Evolutionary conservation across 2,888 invertebrate genomes (phyloP).

Genomic region (Drosophila emarginata): DNA sequence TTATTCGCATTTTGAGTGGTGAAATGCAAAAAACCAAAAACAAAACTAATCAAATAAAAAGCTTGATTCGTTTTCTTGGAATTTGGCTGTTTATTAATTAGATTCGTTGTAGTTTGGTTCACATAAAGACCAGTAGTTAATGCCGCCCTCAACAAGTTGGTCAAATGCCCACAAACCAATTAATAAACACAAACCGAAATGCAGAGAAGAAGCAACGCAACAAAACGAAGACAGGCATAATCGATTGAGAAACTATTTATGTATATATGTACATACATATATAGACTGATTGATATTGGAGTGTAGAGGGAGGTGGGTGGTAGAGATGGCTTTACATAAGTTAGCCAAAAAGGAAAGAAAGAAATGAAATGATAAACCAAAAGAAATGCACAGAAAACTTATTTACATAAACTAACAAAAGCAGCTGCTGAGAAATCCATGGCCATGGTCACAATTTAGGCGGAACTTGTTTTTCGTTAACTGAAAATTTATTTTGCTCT

Average conservation of each 20-base stretch:
- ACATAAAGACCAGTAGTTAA: conserved; percentile 24
- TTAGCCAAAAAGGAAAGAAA: conserved; percentile 28
- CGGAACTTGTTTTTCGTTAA: conserved; percentile 64
- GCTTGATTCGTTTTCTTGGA: conserved; percentile 1
- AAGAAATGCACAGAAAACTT: conserved; percentile 25
- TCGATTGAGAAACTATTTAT: conserved; percentile 47
- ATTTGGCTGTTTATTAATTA: not conserved
- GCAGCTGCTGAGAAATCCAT: conserved; percentile 67
- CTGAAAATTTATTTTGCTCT: conserved; percentile 3
- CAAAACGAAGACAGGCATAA: conserved; percentile 58
- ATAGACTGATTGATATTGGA: conserved; percentile 29
- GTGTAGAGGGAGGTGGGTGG: not conserved
- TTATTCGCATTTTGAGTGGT: not conserved
- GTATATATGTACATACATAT: conserved; percentile 30
- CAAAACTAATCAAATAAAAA: not conserved
- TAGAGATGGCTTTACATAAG: conserved; percentile 59
- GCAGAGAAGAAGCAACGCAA: conserved; percentile 19
- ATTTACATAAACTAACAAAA: conserved; percentile 65
- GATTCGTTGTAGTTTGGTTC: not conserved
- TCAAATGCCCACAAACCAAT: conserved; percentile 23
- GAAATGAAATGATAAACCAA: conserved; percentile 30
- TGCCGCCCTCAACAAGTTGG: conserved; percentile 24
- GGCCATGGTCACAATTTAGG: conserved; percentile 76
- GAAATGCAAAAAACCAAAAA: not conserved
- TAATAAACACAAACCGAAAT: conserved; percentile 42